A percentile compares a stretch with the other conserved stretches of the same genome.
These are phyloP conservation scores for Cartodere bifasciata DNA, from an alignment of 2,888 invertebrate species.

Conservation along the genomic window DNA sequence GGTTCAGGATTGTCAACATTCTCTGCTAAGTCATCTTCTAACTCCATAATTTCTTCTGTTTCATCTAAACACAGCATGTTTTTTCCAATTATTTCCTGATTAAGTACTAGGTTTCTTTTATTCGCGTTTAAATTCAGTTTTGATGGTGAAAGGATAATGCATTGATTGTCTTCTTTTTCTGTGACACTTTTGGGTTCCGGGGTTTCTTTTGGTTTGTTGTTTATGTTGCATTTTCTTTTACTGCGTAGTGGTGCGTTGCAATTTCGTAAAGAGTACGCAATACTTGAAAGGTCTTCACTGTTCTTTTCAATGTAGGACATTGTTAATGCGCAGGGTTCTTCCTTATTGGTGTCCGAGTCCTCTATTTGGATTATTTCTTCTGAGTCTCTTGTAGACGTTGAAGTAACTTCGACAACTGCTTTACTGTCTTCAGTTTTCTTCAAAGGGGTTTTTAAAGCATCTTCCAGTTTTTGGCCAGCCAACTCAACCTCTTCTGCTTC, in stretches of 20 bases:
- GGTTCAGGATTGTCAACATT: too few species aligned
- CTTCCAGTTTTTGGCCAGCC: slow-evolving; percentile 13
- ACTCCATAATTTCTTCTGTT: too few species aligned
- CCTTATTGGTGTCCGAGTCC: slow-evolving; percentile 4
- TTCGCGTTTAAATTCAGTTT: slow-evolving; percentile 25
- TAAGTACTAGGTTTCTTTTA: slow-evolving; percentile 21
- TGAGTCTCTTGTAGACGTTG: background rate
- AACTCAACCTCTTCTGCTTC: slow-evolving; percentile 9
- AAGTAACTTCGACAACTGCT: background rate
- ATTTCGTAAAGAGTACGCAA: slow-evolving; percentile 15
- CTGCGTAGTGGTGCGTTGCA: slow-evolving; percentile 17
- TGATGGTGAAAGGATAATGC: slow-evolving; percentile 23
- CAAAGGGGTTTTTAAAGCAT: slow-evolving; percentile 12
- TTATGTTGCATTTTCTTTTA: slow-evolving; percentile 24
- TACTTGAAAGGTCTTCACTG: slow-evolving; percentile 4
- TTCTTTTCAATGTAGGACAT: too few species aligned
- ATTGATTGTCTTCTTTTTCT: slow-evolving; percentile 11
- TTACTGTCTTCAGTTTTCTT: slow-evolving; percentile 4
- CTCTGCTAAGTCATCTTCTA: too few species aligned
- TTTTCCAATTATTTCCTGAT: too few species aligned
- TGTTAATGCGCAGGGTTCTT: too few species aligned
- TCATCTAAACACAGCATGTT: too few species aligned
- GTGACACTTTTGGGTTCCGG: slow-evolving; percentile 6
- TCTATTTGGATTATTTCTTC: slow-evolving; percentile 3
- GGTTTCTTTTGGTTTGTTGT: slow-evolving; percentile 15